Evolutionary conservation across 2,888 invertebrate species (phyloP).

Genomic region (Eledone cirrhosa): DNA sequence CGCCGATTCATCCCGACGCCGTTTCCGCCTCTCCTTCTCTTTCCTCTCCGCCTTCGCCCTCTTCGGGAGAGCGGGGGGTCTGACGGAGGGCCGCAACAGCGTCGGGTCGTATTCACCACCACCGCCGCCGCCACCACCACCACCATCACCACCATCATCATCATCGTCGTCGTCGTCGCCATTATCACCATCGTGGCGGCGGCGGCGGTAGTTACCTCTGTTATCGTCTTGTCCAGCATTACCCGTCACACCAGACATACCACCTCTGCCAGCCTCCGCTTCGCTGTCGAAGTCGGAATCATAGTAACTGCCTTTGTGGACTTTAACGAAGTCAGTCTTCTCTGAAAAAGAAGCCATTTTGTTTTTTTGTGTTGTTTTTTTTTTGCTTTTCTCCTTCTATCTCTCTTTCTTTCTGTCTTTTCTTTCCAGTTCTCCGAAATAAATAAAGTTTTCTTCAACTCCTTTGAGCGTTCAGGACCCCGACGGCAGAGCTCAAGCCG

Average conservation of each 20-base stretch:
- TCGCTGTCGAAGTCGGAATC: slow-evolving; percentile 20
- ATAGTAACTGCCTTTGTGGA: not conserved
- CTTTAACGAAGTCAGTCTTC: not conserved
- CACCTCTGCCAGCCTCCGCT: not conserved
- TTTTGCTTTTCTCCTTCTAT: not conserved
- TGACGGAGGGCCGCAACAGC: not conserved
- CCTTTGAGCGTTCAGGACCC: too few relatives aligned
- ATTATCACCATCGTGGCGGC: not conserved
- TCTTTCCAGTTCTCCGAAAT: too few relatives aligned
- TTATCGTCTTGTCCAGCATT: not conserved
- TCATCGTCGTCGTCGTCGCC: not conserved
- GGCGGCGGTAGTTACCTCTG: not conserved
- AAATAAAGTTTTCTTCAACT: too few relatives aligned
- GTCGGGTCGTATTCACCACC: not conserved
- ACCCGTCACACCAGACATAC: too few relatives aligned
- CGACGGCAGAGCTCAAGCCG: too few relatives aligned
- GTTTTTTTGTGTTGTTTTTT: too few relatives aligned
- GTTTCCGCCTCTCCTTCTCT: not conserved
- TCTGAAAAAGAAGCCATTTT: too few relatives aligned
- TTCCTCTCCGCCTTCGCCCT: too few relatives aligned
- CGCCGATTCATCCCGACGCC: not conserved
- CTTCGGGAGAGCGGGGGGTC: too few relatives aligned
- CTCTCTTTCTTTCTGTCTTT: too few relatives aligned
- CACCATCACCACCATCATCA: too few relatives aligned
- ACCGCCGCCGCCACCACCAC: not conserved